Base-by-base conservation (phyloP, 2,797 vertebrate species). In the Dendrocincla tyrannina region DNA sequence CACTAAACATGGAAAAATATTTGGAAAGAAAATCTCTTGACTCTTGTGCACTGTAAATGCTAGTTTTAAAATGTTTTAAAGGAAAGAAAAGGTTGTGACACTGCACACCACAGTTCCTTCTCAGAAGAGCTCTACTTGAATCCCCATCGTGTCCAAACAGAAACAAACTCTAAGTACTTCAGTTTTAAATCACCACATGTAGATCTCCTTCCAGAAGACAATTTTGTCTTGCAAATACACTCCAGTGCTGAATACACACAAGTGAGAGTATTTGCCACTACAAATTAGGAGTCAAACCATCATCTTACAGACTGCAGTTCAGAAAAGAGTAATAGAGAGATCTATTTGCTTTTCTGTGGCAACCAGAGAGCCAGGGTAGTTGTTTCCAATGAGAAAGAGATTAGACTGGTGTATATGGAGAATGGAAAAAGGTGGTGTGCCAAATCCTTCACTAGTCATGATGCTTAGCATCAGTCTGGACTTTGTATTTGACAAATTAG, bases 1-100 rank as follows among this genome's bases (percentile, higher is more conserved):
- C 90, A 53, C 69, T 69, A 89, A 92, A 92, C 32, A 68, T 9
- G 9, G 52, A 44, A 85, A 95, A 95, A 81, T 56, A 81, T 79
- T 96, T 90, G 44, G 62, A 81, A 90, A 87, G 15, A 79, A 82
- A 84, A 37, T 87, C 20, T 84, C 52, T 44, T 27, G 17, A 82
- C 64, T 62, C 52, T 87, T 85, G 62, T 69, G 53, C n/a, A 9
- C 13, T 2, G 0, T 69, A 24, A 33, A 93, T 50, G 20, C 8
- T 55, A 47, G 12, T 14, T 88, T 73, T 56, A 35, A 84, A 85
- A 46, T 47, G 11, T 7, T 74, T 83, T 33, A 20, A 63, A 52
- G 44, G 20, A 39, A 76, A 41, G 4, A 14, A 33, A 44, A 56
- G 22, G 5, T 2, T 2, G 20, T 68, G 24, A 63, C 33, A 74